Evolutionary conservation across 2,797 vertebrate genomes (phyloP), one percentile per base, ranked within the genome.

Genomic region (Rhadinocentrus ornatus): DNA sequence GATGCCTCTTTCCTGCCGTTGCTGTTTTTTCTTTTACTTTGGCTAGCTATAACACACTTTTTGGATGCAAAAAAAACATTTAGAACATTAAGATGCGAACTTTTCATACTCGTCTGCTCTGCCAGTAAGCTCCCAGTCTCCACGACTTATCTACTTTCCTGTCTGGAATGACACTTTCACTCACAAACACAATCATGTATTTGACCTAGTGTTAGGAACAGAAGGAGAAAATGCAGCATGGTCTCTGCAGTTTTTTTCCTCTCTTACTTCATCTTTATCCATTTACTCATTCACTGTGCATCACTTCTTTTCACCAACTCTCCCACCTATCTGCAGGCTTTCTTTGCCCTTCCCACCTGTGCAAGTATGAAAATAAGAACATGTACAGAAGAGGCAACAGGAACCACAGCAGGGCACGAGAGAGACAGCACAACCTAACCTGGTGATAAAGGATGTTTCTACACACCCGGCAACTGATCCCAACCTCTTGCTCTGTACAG

Each of bases 21-120:
- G 48, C 71, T 82, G 55, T 66, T 78, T 55, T 82, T 68, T 78
- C 31, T 85, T 66, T 77, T 73, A 74, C 73, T 61, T 79, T 66
- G 16, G 11, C 46, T 59, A 29, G 15, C 46, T 66, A 34, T n/a
- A 35, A 52, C 66, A 75, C 8, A 3, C 48, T 64, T 78, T 71
- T 68, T 69, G 69, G 59, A 57, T 70, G 16, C 41, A 44, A 20
- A 44, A 44, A 62, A 78, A 29, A 69, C 67, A 84, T 81, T 69
- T 75, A 48, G 22, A 62, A 34, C 15, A 29, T 62, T 31, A 37
- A 72, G 52, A 58, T 1, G 0, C 35, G 54, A 70, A 75, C 71
- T 83, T 77, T 79, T 66, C 71, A 58, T 65, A 76, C 62, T 67
- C 52, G 48, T 78, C 41, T 54, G 26, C 55, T 75, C 55, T n/a